A percentile compares a stretch with the other conserved stretches of the same genome.
Evolutionary conservation across 2,113 vertebrate species (phyloP).

Genomic region (Noctilio leporinus): DNA sequence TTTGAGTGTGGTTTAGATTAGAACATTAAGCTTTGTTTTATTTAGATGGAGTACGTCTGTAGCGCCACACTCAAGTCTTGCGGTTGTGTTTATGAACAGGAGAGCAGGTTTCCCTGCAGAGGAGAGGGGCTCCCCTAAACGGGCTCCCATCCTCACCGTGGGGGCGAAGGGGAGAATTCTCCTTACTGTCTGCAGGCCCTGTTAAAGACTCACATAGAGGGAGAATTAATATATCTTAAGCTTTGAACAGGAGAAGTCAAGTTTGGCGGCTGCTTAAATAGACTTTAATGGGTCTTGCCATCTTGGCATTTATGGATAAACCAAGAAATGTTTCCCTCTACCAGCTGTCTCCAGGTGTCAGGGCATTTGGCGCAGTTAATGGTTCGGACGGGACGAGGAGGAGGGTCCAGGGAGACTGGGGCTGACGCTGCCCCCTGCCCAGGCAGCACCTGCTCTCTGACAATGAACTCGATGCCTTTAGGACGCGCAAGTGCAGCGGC

Average conservation of each 20-base stretch:
- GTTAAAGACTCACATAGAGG: background rate
- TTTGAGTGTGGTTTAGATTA: conserved; percentile 14
- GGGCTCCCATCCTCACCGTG: background rate
- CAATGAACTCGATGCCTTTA: background rate
- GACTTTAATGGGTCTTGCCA: background rate
- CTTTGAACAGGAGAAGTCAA: background rate
- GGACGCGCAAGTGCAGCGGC: background rate
- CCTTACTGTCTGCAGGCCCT: background rate
- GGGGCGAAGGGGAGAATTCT: background rate
- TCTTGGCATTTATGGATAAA: background rate
- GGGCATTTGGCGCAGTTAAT: background rate
- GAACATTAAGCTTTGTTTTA: conserved; percentile 18
- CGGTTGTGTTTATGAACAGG: background rate
- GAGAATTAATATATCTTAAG: background rate
- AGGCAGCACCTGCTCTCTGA: background rate
- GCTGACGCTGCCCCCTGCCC: background rate
- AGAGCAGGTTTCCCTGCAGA: background rate
- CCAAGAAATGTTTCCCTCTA: background rate
- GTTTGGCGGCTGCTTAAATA: background rate
- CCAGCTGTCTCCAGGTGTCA: background rate
- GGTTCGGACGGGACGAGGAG: background rate
- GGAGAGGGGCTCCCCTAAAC: background rate
- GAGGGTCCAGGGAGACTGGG: background rate
- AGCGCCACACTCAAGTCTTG: background rate
- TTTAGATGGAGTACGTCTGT: background rate